Evolutionary conservation across 2,113 vertebrate genomes (phyloP).

Genomic region (Tilapia sparmanii): DNA sequence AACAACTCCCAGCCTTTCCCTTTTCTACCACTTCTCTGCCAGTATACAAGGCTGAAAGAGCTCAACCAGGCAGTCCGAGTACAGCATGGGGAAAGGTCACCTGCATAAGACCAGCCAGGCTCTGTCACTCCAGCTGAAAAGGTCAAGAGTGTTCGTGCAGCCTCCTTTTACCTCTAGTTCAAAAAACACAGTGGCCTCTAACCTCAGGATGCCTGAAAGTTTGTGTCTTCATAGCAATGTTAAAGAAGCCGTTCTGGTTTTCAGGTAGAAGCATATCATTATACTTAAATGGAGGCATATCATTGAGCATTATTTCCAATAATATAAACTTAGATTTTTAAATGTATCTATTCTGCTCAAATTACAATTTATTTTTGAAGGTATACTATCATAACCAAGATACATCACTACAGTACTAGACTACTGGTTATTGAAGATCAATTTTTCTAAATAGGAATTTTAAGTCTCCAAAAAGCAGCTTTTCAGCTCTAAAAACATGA

Average conservation of each 20-base stretch:
- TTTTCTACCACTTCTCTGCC: background rate
- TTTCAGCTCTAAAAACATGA: background rate
- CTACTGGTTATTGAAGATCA: background rate
- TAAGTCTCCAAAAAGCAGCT: background rate
- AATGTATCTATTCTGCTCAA: background rate
- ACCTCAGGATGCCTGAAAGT: background rate
- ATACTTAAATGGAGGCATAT: background rate
- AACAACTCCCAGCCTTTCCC: conserved; percentile 12
- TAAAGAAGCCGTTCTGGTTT: background rate
- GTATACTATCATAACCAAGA: background rate
- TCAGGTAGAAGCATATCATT: background rate
- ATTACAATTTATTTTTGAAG: background rate
- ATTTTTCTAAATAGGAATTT: background rate
- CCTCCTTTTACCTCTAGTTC: conserved; percentile 16
- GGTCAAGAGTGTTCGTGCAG: conserved; percentile 64
- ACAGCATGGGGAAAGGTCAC: conserved; percentile 67
- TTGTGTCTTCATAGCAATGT: background rate
- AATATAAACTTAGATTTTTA: background rate
- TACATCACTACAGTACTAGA: background rate
- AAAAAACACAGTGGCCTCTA: background rate
- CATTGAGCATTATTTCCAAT: background rate
- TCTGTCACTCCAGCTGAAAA: conserved; percentile 73
- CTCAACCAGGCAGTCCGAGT: conserved; percentile 23
- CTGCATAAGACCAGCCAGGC: conserved; percentile 40
- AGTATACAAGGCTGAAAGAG: conserved; percentile 6